Evolutionary conservation across 1,140 invertebrate genomes (phyloP).

Genomic region (Orchestia grillus): DNA sequence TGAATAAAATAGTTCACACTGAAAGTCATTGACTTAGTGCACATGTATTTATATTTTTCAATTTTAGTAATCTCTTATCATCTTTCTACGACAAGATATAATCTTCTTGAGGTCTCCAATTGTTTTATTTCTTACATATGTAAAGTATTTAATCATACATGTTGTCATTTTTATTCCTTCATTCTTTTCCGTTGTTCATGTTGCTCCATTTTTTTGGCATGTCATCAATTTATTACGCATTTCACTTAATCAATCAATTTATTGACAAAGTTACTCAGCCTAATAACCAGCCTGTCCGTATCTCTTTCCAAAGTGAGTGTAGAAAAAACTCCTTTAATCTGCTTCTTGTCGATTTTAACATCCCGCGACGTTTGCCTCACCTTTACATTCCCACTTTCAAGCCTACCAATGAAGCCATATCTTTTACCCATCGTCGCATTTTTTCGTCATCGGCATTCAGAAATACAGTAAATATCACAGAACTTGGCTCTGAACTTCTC

Average conservation of each 20-base stretch:
- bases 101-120: too few relatives aligned
- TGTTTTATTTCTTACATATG: too few relatives aligned
- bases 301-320: neutral
- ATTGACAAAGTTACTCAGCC: neutral
- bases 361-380: neutral
- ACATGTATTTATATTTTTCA: too few relatives aligned
- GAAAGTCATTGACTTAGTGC: too few relatives aligned
- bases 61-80: too few relatives aligned
- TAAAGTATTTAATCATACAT: too few relatives aligned
- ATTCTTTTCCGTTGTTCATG: too few relatives aligned
- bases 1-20: too few relatives aligned
- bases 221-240: neutral
- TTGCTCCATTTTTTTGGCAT: too few relatives aligned
- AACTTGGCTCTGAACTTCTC: neutral
- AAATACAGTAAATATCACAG: neutral
- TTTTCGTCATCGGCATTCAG: neutral
- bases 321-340: neutral
- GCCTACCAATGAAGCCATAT: neutral
- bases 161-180: too few relatives aligned
- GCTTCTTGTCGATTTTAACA: neutral
- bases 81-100: too few relatives aligned
- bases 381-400: neutral
- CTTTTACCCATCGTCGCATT: neutral
- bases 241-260: neutral
- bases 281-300: neutral